These are phyloP conservation scores for Coboldia fuscipes DNA, from an alignment of 1,140 invertebrate genomes.

Conservation along the genomic window DNA sequence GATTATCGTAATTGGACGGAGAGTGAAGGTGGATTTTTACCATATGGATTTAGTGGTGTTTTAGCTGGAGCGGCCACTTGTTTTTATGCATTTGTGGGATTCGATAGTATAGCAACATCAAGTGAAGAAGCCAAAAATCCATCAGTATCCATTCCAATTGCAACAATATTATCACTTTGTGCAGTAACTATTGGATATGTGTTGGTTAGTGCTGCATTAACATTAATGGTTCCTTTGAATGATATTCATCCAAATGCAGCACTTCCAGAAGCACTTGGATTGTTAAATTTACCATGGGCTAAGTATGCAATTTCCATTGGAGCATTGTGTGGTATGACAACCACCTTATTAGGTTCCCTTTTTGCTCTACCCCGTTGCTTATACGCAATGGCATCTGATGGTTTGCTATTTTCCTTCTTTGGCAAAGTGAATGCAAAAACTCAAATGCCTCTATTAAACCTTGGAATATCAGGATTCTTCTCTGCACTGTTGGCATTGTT, in stretches of 20 bases:
- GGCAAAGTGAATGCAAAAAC: conserved; percentile 49
- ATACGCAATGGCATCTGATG: conserved; percentile 78
- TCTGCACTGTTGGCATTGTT: conserved; percentile 62
- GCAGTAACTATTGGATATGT: conserved; percentile 61
- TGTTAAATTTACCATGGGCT: conserved; percentile 53
- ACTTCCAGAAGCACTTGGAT: conserved; percentile 61
- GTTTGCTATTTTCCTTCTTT: conserved; percentile 61
- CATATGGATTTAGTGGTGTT: conserved; percentile 56
- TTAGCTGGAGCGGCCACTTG: conserved; percentile 67
- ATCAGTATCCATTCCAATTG: conserved; percentile 52
- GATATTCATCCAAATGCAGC: conserved; percentile 54
- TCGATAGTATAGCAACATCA: conserved; percentile 70
- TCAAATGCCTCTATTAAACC: conserved; percentile 62
- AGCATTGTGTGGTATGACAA: conserved; percentile 76
- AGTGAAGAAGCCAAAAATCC: conserved; percentile 73
- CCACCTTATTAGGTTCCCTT: conserved; percentile 61
- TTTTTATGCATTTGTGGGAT: conserved; percentile 74
- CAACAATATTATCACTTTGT: conserved; percentile 56
- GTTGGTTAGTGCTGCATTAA: conserved; percentile 58
- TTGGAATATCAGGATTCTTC: conserved; percentile 54
- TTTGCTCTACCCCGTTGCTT: conserved; percentile 66
- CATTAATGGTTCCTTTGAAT: conserved; percentile 63
- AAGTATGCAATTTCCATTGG: conserved; percentile 74
- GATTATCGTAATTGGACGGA: conserved; percentile 55
- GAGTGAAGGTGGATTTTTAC: conserved; percentile 51